These are phyloP conservation scores for Lagenorhynchus albirostris DNA, from an alignment of 2,113 vertebrate genomes.

Conservation along the genomic window DNA sequence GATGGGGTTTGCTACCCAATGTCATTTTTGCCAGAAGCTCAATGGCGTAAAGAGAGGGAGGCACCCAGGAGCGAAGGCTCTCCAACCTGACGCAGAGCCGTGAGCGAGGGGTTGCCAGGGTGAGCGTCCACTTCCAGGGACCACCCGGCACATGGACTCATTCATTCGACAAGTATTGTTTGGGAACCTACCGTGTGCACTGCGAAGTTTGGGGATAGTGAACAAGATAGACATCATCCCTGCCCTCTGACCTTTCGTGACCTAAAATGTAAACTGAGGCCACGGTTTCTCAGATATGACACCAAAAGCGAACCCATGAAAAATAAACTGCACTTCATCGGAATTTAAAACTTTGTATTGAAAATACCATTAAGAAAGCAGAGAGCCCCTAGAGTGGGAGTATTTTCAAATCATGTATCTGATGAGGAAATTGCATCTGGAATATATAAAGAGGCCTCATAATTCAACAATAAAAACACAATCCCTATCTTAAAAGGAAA, in stretches of 20 bases:
- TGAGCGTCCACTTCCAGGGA: background rate
- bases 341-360: background rate
- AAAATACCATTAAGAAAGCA: background rate
- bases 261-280: background rate
- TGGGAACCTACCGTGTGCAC: background rate
- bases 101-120: background rate
- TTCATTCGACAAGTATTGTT: background rate
- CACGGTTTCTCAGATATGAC: background rate
- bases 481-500: background rate
- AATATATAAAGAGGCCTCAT: background rate
- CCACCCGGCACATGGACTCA: fast-evolving
- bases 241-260: background rate
- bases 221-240: background rate
- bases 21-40: background rate
- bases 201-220: background rate
- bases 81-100: background rate
- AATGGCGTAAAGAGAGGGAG: background rate
- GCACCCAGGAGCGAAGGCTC: background rate
- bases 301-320: too few relatives aligned
- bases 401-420: background rate
- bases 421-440: background rate
- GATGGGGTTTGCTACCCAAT: background rate
- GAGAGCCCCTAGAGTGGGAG: background rate
- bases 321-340: background rate
- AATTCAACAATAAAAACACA: background rate